These are phyloP conservation scores for Eumacrocentrus americanus DNA, from an alignment of 2,888 invertebrate genomes.

Conservation along the genomic window DNA sequence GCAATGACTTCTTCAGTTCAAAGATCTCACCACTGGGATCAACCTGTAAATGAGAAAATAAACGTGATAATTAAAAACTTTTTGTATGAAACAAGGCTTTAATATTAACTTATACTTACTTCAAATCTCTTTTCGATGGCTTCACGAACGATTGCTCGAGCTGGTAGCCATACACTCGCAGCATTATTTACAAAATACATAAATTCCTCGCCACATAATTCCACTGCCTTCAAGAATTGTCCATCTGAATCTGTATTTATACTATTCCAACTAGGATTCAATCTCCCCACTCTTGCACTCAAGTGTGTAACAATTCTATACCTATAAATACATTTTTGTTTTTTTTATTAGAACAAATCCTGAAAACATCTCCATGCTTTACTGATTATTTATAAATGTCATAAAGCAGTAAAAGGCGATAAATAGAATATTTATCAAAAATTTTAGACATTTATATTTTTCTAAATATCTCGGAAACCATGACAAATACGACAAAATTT, in stretches of 20 bases:
- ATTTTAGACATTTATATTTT: too few relatives aligned
- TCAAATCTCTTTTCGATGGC: slow-evolving; percentile 73
- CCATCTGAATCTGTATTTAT: slow-evolving; percentile 65
- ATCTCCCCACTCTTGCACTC: slow-evolving; percentile 73
- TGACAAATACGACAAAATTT: too few relatives aligned
- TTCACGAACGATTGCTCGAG: slow-evolving; percentile 75
- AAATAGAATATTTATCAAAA: neutral
- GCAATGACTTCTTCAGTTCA: slow-evolving; percentile 73
- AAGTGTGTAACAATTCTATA: slow-evolving; percentile 83
- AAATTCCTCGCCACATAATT: slow-evolving; percentile 81
- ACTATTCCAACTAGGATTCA: slow-evolving; percentile 87
- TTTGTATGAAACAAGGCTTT: neutral
- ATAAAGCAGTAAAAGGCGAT: neutral
- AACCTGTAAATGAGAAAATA: slow-evolving; percentile 38
- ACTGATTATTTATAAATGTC: too few relatives aligned
- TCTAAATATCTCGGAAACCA: too few relatives aligned
- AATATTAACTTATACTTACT: slow-evolving; percentile 53
- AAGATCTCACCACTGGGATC: slow-evolving; percentile 78
- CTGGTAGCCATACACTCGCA: slow-evolving; percentile 84
- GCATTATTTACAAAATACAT: slow-evolving; percentile 66
- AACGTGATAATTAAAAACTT: neutral
- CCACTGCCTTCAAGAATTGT: slow-evolving; percentile 79
- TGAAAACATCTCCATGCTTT: too few relatives aligned
- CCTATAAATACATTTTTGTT: too few relatives aligned
- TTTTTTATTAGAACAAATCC: too few relatives aligned